Base-by-base conservation (phyloP, 1,140 invertebrate genomes). In the Caenorhabditis brenneri region DNA sequence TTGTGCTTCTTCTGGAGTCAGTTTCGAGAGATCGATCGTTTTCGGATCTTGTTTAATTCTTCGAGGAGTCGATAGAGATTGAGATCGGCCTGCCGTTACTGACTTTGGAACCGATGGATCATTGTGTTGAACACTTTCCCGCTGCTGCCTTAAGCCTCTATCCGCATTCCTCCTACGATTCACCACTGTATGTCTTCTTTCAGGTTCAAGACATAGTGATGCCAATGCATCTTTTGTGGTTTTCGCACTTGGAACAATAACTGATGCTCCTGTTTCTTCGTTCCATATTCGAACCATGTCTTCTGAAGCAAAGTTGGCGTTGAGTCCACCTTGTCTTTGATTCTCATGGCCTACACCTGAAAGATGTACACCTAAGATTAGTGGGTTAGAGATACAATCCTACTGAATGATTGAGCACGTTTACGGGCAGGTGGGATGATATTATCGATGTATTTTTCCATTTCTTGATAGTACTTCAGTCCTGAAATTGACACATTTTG, bases 1-100 rank as follows among this genome's bases (percentile, higher is more conserved):
- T 65, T 65, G 58, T 36, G 58, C 58, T 65, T 65, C 58, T 36
- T 65, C 58, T 15, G 58, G 5, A 36, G 58, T 65, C 31, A 65
- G 4, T 7, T 65, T 65, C 1, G 58, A 9, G 0, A 31, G 58
- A 36, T 65, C 58, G 19, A 65, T 65, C 1, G 19, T 36, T 2
- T 6, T 7, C 29, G 12, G 39, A 42, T 5, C 5, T 42, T 42
- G 5, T 42, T 42, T 42, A 6, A 12, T 5, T 42, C 12, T 42
- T 12, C 39, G 39, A 5, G 12, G 39, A 42, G 5, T n/a, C n/a
- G n/a, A 42, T 6, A 42, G 5, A 42, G 39, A 42, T 42, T 42
- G 39, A 12, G 39, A 42, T 42, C 39, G 5, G 39, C n/a, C n/a
- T n/a, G n/a, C n/a, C n/a, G n/a, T n/a, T n/a, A n/a, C n/a, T n/a